Conservation (phyloP, 1,140 invertebrate genomes). For the Drosophila sp. region DNA sequence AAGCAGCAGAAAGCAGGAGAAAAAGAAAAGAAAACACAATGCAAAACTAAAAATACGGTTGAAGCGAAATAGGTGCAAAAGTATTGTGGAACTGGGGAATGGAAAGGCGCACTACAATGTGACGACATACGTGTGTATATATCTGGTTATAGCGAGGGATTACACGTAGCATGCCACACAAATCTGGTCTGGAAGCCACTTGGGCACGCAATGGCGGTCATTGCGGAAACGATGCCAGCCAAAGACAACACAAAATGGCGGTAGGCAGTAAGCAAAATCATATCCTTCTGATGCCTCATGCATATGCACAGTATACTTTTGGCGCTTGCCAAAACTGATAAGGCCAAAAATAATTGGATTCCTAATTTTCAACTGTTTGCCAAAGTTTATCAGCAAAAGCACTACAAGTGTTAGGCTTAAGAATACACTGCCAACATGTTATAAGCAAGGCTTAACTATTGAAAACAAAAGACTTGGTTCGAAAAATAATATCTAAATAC, state of each 20-base stretch:
- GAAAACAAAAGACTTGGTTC: too few species aligned
- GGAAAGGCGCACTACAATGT: constrained; percentile 23
- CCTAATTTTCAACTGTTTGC: constrained; percentile 6
- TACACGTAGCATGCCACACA: constrained; percentile 57
- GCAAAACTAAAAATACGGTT: constrained; percentile 41
- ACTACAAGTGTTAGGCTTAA: neutral
- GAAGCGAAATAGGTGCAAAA: constrained; percentile 39
- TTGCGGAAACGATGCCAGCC: constrained; percentile 59
- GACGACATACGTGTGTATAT: constrained; percentile 16
- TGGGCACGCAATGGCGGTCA: constrained; percentile 68
- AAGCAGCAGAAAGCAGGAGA: constrained; percentile 34
- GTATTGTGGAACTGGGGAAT: constrained; percentile 14
- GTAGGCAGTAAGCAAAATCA: constrained; percentile 27
- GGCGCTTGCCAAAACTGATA: neutral
- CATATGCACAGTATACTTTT: constrained; percentile 29
- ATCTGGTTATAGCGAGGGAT: constrained; percentile 40
- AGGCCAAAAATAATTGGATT: constrained; percentile 19
- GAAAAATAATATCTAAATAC: too few species aligned
- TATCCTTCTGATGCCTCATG: neutral
- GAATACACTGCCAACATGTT: too few species aligned
- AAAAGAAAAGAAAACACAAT: constrained; percentile 38
- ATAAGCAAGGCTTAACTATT: too few species aligned
- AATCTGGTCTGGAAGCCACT: constrained; percentile 67
- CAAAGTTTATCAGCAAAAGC: neutral
- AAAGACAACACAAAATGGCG: constrained; percentile 50